Evolutionary conservation across 2,797 vertebrate species (phyloP).

Genomic region (Aulostomus chinensis): DNA sequence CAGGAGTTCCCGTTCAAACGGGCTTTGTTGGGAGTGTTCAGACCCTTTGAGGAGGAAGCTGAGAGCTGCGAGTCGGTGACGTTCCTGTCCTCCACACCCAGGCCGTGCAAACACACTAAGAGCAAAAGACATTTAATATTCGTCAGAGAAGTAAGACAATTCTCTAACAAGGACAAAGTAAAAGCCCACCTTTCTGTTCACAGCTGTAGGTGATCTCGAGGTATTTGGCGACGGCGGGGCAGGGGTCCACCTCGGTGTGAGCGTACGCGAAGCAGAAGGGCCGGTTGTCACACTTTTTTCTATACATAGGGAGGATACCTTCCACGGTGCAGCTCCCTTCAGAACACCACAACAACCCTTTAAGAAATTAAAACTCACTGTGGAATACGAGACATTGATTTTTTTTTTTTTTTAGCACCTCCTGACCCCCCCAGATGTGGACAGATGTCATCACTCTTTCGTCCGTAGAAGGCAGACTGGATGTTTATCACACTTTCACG

Average conservation of each 20-base stretch:
- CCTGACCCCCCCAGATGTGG: conserved; percentile 50
- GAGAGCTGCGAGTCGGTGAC: conserved; percentile 72
- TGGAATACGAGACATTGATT: no score
- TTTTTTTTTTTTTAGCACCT: no score
- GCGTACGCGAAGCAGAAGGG: conserved; percentile 69
- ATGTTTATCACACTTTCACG: conserved; percentile 80
- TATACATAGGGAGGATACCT: conserved; percentile 55
- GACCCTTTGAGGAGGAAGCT: conserved; percentile 70
- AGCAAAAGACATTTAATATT: neutral
- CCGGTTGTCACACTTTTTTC: conserved; percentile 76
- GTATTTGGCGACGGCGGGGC: conserved; percentile 76
- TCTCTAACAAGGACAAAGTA: fast-evolving
- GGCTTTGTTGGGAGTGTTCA: conserved; percentile 50
- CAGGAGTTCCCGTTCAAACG: conserved; percentile 78
- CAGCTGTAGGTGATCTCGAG: conserved; percentile 80
- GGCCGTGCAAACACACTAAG: conserved; percentile 79
- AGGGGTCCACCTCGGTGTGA: conserved; percentile 66
- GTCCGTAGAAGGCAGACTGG: conserved; percentile 80
- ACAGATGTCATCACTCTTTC: conserved; percentile 70
- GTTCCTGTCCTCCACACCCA: conserved; percentile 77
- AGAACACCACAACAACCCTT: no score
- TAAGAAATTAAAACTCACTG: neutral
- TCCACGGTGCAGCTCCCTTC: conserved; percentile 71
- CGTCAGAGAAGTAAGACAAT: neutral
- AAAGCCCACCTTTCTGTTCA: conserved; percentile 75